Evolutionary conservation across 2,113 vertebrate species (phyloP), one percentile per base, ranked within the genome.

Genomic region (Tachycineta bicolor): DNA sequence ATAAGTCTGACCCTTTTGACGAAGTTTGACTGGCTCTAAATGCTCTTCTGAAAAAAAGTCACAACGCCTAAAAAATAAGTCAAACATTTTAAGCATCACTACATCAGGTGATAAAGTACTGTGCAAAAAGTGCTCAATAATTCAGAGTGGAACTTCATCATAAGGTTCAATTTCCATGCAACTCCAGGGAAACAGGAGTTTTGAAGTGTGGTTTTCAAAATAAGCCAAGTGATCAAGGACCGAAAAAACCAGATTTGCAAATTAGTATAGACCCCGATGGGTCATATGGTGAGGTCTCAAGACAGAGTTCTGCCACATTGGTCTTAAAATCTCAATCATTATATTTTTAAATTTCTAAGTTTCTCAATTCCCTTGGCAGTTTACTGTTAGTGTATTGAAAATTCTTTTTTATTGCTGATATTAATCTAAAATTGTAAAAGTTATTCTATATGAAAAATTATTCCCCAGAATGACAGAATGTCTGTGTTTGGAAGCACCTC

Each of bases 71-170:
- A 74, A 46, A 55, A 79, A 90, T 93, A 65, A 83, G 60, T 23
- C 73, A 80, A 96, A 33, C 2, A 39, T 49, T 83, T 56, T 33
- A 94, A 83, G 68, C 81, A 73, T 92, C 82, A 58, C 73, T 74
- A 63, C 47, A 44, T 52, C 89, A 81, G 62, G 67, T 96, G 78
- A 93, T 81, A 74, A 94, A 95, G 78, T 65, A 49, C 39, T 15
- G 3, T 62, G 14, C 58, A 74, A 84, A 60, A 68, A 23, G 41
- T 43, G 23, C 34, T 46, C 26, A 2, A 0, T 64, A 55, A 4
- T 64, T 77, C 52, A 78, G 9, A 64, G 46, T 23, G 53, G 26
- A 64, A n/a, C 17, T 80, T 63, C 20, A 59, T 24, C 26, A 15
- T 23, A 37, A 55, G 71, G 9, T 5, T 74, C 26, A 69, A 5